Evolutionary conservation across 2,113 vertebrate species (phyloP).

Genomic region (Larimichthys polyactis): DNA sequence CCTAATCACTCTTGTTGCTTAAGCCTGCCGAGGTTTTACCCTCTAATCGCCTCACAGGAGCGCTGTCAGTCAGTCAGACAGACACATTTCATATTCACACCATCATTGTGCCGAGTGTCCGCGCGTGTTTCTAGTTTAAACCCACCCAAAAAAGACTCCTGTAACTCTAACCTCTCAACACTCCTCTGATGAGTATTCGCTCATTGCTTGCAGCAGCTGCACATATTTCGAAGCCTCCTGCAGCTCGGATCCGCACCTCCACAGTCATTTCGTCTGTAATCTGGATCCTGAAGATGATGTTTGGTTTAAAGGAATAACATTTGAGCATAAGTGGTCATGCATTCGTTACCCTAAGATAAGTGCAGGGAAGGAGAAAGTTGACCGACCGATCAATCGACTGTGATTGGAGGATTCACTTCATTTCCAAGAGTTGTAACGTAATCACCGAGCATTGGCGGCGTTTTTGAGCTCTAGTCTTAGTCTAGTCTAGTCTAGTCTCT

Average conservation of each 20-base stretch:
- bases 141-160: not conserved
- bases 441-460: too few species aligned
- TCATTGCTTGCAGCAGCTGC: slow-evolving; percentile 29
- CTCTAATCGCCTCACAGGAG: slow-evolving; percentile 61
- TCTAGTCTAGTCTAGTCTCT: too few species aligned
- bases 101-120: too few species aligned
- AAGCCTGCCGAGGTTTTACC: slow-evolving; percentile 65
- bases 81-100: not conserved
- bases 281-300: not conserved
- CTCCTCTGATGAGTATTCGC: not conserved
- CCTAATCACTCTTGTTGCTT: slow-evolving; percentile 61
- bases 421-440: not conserved
- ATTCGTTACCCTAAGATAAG: too few species aligned
- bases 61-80: slow-evolving; percentile 17
- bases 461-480: too few species aligned
- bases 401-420: not conserved
- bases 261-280: not conserved
- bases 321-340: too few species aligned
- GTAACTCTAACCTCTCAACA: not conserved
- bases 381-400: too few species aligned
- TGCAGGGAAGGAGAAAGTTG: too few species aligned
- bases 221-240: not conserved
- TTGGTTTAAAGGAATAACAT: not conserved
- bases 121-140: not conserved
- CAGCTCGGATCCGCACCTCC: not conserved